Percentiles rank a stretch among this genome's conserved stretches.
These are phyloP conservation scores for Pseudanteris insignis DNA, from an alignment of 2,888 invertebrate genomes.

Conservation along the genomic window DNA sequence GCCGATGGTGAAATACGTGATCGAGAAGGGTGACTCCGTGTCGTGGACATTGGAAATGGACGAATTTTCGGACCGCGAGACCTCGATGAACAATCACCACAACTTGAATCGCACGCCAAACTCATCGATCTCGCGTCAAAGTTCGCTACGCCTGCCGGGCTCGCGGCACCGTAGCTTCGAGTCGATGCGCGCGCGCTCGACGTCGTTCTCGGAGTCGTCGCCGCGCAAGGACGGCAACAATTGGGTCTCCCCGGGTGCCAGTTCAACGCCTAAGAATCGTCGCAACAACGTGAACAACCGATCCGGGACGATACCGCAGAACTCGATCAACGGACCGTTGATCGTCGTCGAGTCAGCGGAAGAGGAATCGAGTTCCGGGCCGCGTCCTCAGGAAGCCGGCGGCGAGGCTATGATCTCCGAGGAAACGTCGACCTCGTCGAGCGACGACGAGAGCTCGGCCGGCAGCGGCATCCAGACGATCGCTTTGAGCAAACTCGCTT, in stretches of 20 bases:
- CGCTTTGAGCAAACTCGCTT: conserved; percentile 48
- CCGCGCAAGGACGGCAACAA: conserved; percentile 36
- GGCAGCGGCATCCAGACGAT: conserved; percentile 62
- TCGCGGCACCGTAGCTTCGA: conserved; percentile 52
- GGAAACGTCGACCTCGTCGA: conserved; percentile 62
- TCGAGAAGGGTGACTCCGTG: conserved; percentile 86
- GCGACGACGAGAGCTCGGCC: conserved; percentile 63
- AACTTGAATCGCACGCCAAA: conserved; percentile 8
- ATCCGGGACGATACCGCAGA: conserved; percentile 53
- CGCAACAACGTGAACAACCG: conserved; percentile 52
- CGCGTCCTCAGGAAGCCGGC: conserved; percentile 74
- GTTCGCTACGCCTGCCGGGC: conserved; percentile 54
- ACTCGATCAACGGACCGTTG: conserved; percentile 65
- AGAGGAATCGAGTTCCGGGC: conserved; percentile 67
- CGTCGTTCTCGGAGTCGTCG: conserved; percentile 55
- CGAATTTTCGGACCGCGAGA: conserved; percentile 37
- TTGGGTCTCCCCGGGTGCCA: conserved; percentile 57
- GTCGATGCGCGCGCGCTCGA: conserved; percentile 55
- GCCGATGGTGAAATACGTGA: conserved; percentile 83
- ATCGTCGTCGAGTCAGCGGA: too few relatives aligned
- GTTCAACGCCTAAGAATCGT: conserved; percentile 56
- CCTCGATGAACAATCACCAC: too few relatives aligned
- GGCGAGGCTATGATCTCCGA: conserved; percentile 77
- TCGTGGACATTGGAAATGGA: conserved; percentile 87
- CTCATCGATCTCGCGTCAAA: conserved; percentile 52